Conservation (phyloP, 2,113 vertebrate genomes). For the Scomber colias region DNA sequence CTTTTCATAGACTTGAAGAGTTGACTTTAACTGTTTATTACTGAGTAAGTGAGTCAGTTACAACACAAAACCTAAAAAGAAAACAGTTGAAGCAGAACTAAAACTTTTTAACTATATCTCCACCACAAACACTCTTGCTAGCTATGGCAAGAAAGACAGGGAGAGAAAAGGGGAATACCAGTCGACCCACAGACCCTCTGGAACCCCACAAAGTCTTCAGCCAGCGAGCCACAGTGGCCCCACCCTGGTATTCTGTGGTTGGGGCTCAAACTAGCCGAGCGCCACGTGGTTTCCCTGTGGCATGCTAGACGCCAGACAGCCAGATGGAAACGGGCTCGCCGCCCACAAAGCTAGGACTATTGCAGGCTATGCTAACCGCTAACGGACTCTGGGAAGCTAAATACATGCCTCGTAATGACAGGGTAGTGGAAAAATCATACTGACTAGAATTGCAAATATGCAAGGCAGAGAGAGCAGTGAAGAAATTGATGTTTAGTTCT, state of each 20-base stretch:
- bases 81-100: neutral
- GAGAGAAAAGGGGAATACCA: conserved; percentile 14
- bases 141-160: neutral
- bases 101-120: neutral
- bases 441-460: conserved; percentile 73
- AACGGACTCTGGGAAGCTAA: conserved; percentile 72
- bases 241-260: conserved; percentile 79
- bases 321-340: conserved; percentile 76
- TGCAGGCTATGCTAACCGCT: conserved; percentile 72
- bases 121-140: conserved; percentile 23
- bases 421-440: conserved; percentile 63
- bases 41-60: neutral
- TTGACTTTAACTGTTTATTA: neutral
- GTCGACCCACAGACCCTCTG: conserved; percentile 25
- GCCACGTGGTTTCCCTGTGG: conserved; percentile 75
- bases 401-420: conserved; percentile 75
- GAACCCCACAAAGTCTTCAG: conserved; percentile 30
- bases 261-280: conserved; percentile 54
- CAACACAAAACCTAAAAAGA: conserved; percentile 4
- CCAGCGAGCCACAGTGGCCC: conserved; percentile 61
- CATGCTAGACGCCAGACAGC: conserved; percentile 77
- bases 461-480: neutral
- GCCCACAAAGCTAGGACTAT: conserved; percentile 71
- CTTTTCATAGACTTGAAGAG: neutral
- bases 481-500: conserved; percentile 15